Evolutionary conservation across 2,888 invertebrate species (phyloP), one percentile per base, ranked within the genome.

Genomic region (Nudaria mundana): DNA sequence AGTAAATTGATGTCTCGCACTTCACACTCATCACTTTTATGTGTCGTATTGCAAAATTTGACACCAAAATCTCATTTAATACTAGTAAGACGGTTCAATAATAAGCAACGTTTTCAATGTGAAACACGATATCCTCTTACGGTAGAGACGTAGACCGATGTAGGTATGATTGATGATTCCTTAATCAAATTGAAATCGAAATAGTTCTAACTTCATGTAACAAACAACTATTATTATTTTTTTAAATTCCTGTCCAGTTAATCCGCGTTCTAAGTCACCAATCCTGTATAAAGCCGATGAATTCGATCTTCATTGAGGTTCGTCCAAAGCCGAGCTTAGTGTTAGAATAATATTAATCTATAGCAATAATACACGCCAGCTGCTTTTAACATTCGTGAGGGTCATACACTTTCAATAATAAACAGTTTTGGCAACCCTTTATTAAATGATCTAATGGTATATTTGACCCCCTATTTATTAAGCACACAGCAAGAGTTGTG

Each of bases 151-250:
- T 66, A 56, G 65, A 69, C 71, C 71, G 69, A 76, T 72, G 64
- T 54, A 63, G 82, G 85, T 85, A 85, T 85, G 85, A 86, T 85
- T 85, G 82, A 85, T 83, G 80, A 82, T 80, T 74, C 79, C 78
- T 83, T 81, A 83, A 85, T 85, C 82, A 84, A 71, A 66, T n/a
- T n/a, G n/a, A n/a, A n/a, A n/a, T n/a, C n/a, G n/a, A n/a, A n/a
- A n/a, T n/a, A n/a, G n/a, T n/a, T n/a, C 5, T 71, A 67, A 70
- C 56, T 15, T 71, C 71, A 66, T 55, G 45, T 66, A 71, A 74
- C 56, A 51, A 58, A 44, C 4, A 4, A 20, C 20, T 20, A 20
- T 3, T 5, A 20, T 20, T 42, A 37, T 8, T 5, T 0, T 11
- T 23, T n/a, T 10, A 8, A 32, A 36, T 40, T 47, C 36, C 40